Conservation (phyloP, 35 echinoderm and acorn worm species). For the Patiria miniata region DNA sequence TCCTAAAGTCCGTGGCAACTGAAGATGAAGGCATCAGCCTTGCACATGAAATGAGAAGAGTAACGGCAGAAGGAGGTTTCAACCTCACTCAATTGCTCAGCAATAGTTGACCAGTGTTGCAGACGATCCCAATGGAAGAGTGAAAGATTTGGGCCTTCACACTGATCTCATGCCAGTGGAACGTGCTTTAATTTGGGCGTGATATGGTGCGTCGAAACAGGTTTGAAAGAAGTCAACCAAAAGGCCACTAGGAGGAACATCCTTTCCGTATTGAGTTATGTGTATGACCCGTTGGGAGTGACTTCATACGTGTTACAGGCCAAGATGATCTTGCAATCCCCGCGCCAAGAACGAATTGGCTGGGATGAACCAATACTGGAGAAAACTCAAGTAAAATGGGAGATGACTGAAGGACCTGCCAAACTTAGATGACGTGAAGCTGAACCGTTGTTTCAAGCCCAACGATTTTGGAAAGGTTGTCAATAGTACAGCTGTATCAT, state of each 20-base stretch:
- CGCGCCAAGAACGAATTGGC: slow-evolving; percentile 27
- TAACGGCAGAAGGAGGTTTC: slow-evolving; percentile 35
- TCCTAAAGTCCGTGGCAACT: slow-evolving; percentile 42
- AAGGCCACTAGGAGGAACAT: slow-evolving; percentile 52
- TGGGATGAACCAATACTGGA: slow-evolving; percentile 62
- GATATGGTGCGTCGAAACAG: slow-evolving; percentile 39
- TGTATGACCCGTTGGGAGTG: slow-evolving; percentile 69
- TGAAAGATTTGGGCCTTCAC: slow-evolving; percentile 40
- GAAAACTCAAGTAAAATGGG: slow-evolving; percentile 35
- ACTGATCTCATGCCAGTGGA: slow-evolving; percentile 44
- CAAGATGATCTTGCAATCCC: slow-evolving; percentile 66
- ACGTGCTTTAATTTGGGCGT: slow-evolving; percentile 63
- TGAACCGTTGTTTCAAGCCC: slow-evolving; percentile 50
- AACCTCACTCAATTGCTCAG: slow-evolving; percentile 57
- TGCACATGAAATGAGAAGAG: not conserved
- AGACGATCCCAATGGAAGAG: slow-evolving; percentile 35
- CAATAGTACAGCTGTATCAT: slow-evolving; percentile 45
- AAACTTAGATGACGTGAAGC: slow-evolving; percentile 36
- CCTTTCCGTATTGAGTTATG: slow-evolving; percentile 44
- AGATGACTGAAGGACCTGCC: slow-evolving; percentile 56
- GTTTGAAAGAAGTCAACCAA: not conserved
- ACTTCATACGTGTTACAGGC: slow-evolving; percentile 40
- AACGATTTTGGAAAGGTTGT: slow-evolving; percentile 47
- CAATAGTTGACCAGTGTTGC: slow-evolving; percentile 48
- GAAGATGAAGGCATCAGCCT: slow-evolving; percentile 5